These are phyloP conservation scores for Cinclus mexicanus DNA, from an alignment of 2,113 vertebrate species.

Conservation along the genomic window DNA sequence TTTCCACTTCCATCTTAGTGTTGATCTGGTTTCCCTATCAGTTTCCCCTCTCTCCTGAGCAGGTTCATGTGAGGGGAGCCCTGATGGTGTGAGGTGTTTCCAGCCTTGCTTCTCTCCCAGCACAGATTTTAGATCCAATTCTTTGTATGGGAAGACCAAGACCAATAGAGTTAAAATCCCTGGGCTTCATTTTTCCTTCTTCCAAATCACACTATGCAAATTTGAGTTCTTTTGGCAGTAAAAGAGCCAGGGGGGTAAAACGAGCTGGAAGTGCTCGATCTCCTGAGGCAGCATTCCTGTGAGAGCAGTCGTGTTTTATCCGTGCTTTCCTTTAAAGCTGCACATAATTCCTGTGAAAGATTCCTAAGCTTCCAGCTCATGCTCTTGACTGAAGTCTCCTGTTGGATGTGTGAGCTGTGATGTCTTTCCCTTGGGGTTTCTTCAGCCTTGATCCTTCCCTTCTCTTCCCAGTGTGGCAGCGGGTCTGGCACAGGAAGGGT, in stretches of 20 bases:
- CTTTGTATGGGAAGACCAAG: neutral
- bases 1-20: neutral
- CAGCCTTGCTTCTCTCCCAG: neutral
- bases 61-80: fast-evolving
- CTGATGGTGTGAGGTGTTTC: neutral
- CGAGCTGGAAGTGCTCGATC: neutral
- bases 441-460: neutral
- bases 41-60: neutral
- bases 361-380: neutral
- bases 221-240: neutral
- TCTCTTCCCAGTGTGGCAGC: fast-evolving
- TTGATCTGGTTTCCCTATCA: neutral
- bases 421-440: neutral
- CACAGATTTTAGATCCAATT: neutral
- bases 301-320: neutral
- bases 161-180: neutral
- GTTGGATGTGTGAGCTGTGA: neutral
- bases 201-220: neutral
- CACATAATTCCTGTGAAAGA: neutral
- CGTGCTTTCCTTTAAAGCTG: neutral
- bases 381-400: neutral
- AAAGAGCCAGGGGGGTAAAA: neutral
- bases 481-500: neutral
- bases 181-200: neutral
- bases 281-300: neutral